phyloP scores from a whole-genome alignment of 2,797 vertebrate species.

The Erpetoichthys calabaricus region DNA sequence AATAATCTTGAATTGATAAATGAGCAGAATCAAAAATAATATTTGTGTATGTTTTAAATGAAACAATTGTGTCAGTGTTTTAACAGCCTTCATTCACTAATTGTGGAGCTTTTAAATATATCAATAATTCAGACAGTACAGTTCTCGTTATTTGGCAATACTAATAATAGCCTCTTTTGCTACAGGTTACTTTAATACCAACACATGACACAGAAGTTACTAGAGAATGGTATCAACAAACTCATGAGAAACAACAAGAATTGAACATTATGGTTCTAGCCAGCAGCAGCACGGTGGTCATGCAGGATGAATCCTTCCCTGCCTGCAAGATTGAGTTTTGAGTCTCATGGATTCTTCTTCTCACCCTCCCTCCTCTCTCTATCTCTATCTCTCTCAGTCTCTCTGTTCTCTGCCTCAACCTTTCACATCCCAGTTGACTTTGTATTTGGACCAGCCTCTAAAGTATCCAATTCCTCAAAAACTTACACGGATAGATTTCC shows the following conservation, averaged over 20 bases:
- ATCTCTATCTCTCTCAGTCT: conserved; percentile 9
- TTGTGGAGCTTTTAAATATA: no score
- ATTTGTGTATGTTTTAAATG: no score
- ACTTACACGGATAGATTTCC: no score
- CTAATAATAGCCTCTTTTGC: no score
- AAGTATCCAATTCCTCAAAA: no score
- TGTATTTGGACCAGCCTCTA: not conserved
- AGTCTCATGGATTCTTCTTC: conserved; percentile 20
- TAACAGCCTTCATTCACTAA: no score
- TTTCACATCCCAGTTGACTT: not conserved
- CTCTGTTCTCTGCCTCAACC: conserved; percentile 2
- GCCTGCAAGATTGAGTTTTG: conserved; percentile 99
- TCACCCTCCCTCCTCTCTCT: conserved; percentile 8
- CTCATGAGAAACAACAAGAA: conserved; percentile 91
- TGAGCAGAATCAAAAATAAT: not conserved
- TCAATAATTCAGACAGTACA: no score
- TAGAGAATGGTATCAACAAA: conserved; percentile 97
- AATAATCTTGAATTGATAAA: conserved; percentile 11
- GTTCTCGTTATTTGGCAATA: no score
- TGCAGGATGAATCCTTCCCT: conserved; percentile 97
- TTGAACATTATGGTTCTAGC: conserved; percentile 95
- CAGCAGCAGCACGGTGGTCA: conserved; percentile 97
- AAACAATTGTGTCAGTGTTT: no score
- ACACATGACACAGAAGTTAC: conserved; percentile 96
- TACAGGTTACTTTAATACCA: conserved; percentile 90